Base-by-base conservation (phyloP, 2,113 vertebrate genomes). In the Fukomys damarensis region DNA sequence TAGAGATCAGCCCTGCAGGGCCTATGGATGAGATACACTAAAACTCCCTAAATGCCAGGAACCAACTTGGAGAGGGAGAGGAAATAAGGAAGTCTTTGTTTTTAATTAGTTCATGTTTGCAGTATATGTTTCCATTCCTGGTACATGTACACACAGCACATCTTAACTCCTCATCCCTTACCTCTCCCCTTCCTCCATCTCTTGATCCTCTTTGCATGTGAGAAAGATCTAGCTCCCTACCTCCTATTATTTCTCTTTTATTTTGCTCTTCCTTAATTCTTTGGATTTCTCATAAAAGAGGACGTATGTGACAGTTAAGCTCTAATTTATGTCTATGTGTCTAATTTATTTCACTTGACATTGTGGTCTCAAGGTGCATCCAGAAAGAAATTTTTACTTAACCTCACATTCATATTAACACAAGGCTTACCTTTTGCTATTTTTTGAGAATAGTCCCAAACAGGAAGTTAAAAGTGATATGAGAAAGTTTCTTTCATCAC, bases 401-500 rank as follows among this genome's bases (percentile, higher is more conserved):
- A 56, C 28, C 3, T 91, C 26, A 52, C 41, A 63, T 85, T 93
- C n/a, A 82, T 82, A 30, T 35, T 81, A 35, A n/a, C n/a, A 30
- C 28, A 28, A 19, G 41, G 14, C 19, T 85, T 88, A 61, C 12
- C 58, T 70, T 94, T 86, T 30, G 41, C 41, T 87, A 26, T 83
- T 46, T 89, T 80, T 83, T 83, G 8, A 94, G 59, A 95, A 72
- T 41, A 84, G 83, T 92, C 35, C 46, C 38, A 94, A 83, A 38
- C n/a, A 79, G 74, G 32, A 92, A 72, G 20, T n/a, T 11, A 65
- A 93, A 90, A 83, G 32, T 85, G 43, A 93, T 41, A 88, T 6
- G 41, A 38, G 54, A 89, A 89, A 90, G 96, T 79, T 54, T 54
- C 32, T 81, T 54, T 92, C 19, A 87, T 85, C 52, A 94, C 76